phyloP scores from a whole-genome alignment of 2,888 invertebrate genomes.

The Lasioglossum zephyrum region DNA sequence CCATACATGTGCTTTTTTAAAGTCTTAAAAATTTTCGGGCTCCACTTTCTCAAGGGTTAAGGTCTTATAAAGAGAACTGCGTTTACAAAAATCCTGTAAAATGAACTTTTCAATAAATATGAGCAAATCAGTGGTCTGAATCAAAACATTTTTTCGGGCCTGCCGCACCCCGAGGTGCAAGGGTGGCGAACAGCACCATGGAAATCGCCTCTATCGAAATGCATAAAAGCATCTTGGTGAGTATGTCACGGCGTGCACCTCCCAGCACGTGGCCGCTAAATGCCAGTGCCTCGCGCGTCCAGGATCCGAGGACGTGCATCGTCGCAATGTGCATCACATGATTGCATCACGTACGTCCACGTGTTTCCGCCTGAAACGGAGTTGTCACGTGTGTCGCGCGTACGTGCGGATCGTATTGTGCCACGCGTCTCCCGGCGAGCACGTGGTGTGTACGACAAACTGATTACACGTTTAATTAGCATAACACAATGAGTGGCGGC shows the following conservation, averaged over 20 bases:
- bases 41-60: no score
- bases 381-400: conserved; percentile 50
- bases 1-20: no score
- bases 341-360: conserved; percentile 40
- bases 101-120: no score
- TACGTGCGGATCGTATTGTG: conserved; percentile 46
- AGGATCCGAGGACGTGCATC: conserved; percentile 17
- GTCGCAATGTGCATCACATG: background rate
- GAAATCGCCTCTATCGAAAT: background rate
- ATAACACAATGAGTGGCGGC: conserved; percentile 46
- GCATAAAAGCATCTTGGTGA: background rate
- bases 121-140: no score
- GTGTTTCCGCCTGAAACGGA: conserved; percentile 52
- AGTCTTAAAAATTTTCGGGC: no score
- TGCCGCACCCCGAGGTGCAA: no score
- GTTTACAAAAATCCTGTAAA: no score
- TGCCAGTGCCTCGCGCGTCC: background rate
- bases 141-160: no score
- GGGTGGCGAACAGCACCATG: no score
- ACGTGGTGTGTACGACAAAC: conserved; percentile 42
- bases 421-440: conserved; percentile 50
- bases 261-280: background rate
- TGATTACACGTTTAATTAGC: conserved; percentile 63
- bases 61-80: no score
- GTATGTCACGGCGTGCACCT: background rate